Evolutionary conservation across 2,888 invertebrate species (phyloP).

Genomic region (Dynastes hyllus): DNA sequence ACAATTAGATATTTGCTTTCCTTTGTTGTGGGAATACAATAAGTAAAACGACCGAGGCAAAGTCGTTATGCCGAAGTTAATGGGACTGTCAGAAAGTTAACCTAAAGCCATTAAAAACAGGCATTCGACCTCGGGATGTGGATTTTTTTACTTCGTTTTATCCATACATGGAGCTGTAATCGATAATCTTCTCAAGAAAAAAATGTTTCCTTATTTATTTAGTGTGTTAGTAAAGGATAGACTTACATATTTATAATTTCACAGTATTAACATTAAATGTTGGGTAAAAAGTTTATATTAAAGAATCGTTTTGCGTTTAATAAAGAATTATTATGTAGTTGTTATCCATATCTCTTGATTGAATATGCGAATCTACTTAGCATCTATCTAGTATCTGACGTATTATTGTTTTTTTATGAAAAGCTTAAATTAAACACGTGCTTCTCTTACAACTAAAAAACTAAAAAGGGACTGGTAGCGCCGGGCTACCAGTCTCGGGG

Average conservation of each 20-base stretch:
- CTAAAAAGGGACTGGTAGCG: too few relatives aligned
- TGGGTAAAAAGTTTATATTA: too few relatives aligned
- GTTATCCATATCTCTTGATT: too few relatives aligned
- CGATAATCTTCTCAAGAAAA: neutral
- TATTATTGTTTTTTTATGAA: too few relatives aligned
- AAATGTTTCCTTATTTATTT: neutral
- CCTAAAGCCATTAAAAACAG: constrained; percentile 22
- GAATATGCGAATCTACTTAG: too few relatives aligned
- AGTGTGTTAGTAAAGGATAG: neutral
- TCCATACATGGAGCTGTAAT: neutral
- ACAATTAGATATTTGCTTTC: constrained; percentile 2
- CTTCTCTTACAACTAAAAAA: too few relatives aligned
- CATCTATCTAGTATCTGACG: too few relatives aligned
- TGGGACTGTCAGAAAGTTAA: constrained; percentile 3
- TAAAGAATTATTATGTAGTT: too few relatives aligned
- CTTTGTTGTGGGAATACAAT: neutral
- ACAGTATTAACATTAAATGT: too few relatives aligned
- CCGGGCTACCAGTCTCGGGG: too few relatives aligned
- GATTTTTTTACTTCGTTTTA: constrained; percentile 3
- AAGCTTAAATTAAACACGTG: too few relatives aligned
- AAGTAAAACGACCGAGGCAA: neutral
- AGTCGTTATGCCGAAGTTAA: constrained; percentile 15
- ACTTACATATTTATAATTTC: neutral
- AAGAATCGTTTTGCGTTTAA: too few relatives aligned
- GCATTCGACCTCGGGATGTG: neutral